A percentile compares a stretch with the other conserved stretches of the same genome.
Evolutionary conservation across 2,113 vertebrate genomes (phyloP).

Genomic region (Rhadina sibilatrix): DNA sequence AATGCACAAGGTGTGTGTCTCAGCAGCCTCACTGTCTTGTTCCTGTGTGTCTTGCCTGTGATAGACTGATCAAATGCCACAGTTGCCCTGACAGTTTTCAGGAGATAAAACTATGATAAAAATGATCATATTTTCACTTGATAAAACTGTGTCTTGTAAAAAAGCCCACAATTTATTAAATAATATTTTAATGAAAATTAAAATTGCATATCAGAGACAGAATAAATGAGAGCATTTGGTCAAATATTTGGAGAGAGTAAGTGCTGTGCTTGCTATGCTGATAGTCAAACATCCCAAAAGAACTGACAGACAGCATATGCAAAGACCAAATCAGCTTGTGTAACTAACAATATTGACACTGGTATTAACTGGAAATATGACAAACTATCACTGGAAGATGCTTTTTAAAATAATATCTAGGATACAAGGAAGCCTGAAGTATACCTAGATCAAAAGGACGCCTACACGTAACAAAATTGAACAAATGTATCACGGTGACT

Average conservation of each 20-base stretch:
- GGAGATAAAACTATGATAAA: not conserved
- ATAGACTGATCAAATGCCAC: not conserved
- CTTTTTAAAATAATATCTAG: not conserved
- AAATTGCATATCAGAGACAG: not conserved
- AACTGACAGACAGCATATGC: not conserved
- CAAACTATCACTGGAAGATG: not conserved
- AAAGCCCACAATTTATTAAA: not conserved
- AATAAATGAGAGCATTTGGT: not conserved
- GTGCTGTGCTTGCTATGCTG: not conserved
- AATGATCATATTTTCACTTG: not conserved
- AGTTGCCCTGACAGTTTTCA: not conserved
- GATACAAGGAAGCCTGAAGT: not conserved
- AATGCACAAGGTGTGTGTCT: not conserved
- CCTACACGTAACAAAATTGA: not conserved
- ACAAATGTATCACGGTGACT: not conserved
- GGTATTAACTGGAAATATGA: not conserved
- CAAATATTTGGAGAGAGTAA: not conserved
- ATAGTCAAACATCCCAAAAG: not conserved
- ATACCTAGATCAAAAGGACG: not conserved
- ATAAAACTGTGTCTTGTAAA: not conserved
- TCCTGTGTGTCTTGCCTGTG: not conserved
- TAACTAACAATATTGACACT: not conserved
- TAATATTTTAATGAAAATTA: not conserved
- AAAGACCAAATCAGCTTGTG: not conserved
- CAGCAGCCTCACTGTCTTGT: not conserved